These are phyloP conservation scores for Onychomys arenicola DNA, from an alignment of 2,797 vertebrate species.

Conservation along the genomic window DNA sequence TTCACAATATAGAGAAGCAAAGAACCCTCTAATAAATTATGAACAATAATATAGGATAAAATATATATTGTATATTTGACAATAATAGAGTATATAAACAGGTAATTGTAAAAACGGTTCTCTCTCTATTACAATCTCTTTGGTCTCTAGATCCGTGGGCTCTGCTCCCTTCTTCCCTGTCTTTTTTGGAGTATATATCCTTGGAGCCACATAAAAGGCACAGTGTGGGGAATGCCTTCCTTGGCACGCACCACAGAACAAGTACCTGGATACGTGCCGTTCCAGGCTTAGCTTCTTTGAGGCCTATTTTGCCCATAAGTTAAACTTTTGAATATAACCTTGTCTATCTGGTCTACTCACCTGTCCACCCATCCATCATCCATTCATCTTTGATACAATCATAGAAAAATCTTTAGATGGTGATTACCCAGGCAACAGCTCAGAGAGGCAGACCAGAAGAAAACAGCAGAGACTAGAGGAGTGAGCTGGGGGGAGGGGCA, in stretches of 20 bases:
- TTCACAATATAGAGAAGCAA: background rate
- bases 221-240: background rate
- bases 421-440: background rate
- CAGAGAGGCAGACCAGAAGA: background rate
- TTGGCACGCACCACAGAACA: background rate
- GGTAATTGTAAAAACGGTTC: background rate
- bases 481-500: background rate
- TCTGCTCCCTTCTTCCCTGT: background rate
- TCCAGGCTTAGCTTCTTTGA: background rate
- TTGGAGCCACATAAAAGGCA: background rate
- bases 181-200: background rate
- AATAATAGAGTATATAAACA: background rate
- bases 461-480: background rate
- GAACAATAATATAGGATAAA: background rate
- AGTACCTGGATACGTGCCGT: background rate
- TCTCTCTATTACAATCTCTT: background rate
- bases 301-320: background rate
- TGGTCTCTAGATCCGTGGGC: background rate
- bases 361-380: background rate
- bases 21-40: background rate
- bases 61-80: background rate
- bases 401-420: background rate
- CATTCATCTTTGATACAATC: background rate
- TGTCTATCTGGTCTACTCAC: background rate
- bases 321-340: constrained; percentile 3